Evolutionary conservation across 2,113 vertebrate genomes (phyloP), one percentile per base, ranked within the genome.

Genomic region (Actenoides hombroni): DNA sequence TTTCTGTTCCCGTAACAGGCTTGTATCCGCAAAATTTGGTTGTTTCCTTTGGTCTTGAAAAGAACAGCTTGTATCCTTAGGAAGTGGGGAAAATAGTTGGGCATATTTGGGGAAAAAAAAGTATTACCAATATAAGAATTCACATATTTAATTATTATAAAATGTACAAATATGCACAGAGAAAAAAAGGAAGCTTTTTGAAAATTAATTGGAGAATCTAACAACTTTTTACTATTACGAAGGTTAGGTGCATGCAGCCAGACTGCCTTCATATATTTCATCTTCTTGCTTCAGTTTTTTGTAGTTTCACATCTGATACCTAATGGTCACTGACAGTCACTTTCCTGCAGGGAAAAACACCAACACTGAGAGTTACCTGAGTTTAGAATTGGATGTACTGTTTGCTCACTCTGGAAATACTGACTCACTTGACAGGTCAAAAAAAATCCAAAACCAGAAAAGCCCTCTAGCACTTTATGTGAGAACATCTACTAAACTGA

Each of bases 381-480:
- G 48, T 73, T 77, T 61, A 67, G 13, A 23, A 56, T 57, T 67
- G 57, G 37, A 91, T 76, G 6, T 37, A 59, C n/a, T 59, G 8
- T 65, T 74, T 16, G 14, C 49, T 51, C 12, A 9, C 57, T 92
- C 83, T 91, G 81, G 69, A 86, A 94, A 93, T 68, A 51, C 92
- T 96, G 67, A 86, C 73, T 92, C 71, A 76, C 54, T 92, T 84
- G 69, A 64, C 61, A 79, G 67, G 53, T 88, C 42, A 84, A 94
- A 90, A 77, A 88, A 89, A 59, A 12, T 56, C 17, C 44, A 7
- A 65, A 92, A 49, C 31, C n/a, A 77, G 51, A 83, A 67, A 77
- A 93, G 35, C 31, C 56, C 33, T 94, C 61, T 48, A 33, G 25
- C 75, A 94, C 44, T 37, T 53, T 78, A 9, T 77, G 81, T 83